Conservation (phyloP, 2,888 invertebrate genomes). For the Synergus japonicus region DNA sequence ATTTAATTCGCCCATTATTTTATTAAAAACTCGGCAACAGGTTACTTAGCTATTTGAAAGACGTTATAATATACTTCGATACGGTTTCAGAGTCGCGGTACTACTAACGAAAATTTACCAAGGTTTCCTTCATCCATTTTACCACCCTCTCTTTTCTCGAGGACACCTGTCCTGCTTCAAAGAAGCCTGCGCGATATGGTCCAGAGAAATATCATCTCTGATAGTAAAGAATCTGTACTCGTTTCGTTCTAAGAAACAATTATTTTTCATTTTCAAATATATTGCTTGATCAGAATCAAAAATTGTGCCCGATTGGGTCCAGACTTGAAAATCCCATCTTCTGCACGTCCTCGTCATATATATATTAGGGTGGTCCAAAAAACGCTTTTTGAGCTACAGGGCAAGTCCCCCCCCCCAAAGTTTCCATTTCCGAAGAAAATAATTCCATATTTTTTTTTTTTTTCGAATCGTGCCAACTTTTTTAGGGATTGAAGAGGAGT, state of each 20-base stretch:
- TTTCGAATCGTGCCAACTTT: too few relatives aligned
- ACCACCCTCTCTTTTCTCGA: constrained; percentile 18
- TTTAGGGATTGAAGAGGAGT: too few relatives aligned
- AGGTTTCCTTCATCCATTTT: background rate
- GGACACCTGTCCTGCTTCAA: constrained; percentile 5
- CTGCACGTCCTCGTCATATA: too few relatives aligned
- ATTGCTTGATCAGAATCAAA: background rate
- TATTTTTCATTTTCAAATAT: background rate
- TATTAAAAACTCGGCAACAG: background rate
- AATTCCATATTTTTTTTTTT: too few relatives aligned
- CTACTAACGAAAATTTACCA: constrained; percentile 22
- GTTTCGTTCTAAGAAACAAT: background rate
- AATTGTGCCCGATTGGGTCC: too few relatives aligned
- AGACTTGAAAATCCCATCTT: too few relatives aligned
- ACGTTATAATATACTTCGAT: constrained; percentile 2
- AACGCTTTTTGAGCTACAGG: too few relatives aligned
- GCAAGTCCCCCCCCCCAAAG: too few relatives aligned
- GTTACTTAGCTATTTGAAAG: background rate
- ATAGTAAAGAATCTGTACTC: background rate
- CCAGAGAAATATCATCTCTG: constrained; percentile 21
- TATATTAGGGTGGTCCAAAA: too few relatives aligned
- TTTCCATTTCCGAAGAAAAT: too few relatives aligned
- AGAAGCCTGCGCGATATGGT: constrained; percentile 37
- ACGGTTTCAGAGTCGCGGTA: constrained; percentile 24
- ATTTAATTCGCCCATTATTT: background rate